phyloP scores from a whole-genome alignment of 2,113 vertebrate species.

The Corythornis madagascariensis region DNA sequence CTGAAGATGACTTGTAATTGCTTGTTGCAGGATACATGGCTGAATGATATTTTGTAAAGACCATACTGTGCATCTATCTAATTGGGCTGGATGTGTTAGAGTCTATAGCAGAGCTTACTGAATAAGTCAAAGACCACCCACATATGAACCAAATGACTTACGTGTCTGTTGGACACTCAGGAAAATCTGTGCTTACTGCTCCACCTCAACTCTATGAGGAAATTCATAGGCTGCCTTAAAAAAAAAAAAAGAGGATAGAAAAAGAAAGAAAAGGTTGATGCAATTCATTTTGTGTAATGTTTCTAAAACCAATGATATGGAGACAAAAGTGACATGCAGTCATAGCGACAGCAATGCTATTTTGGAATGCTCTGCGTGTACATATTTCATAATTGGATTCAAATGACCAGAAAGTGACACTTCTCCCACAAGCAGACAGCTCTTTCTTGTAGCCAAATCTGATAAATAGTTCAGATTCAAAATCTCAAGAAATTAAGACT shows the following conservation, averaged over 20 bases:
- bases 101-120: slow-evolving; percentile 9
- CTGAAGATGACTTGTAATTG: slow-evolving; percentile 52
- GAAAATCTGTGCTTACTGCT: slow-evolving; percentile 33
- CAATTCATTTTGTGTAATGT: neutral
- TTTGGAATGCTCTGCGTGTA: slow-evolving; percentile 24
- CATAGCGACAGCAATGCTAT: neutral
- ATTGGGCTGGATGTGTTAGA: slow-evolving; percentile 40
- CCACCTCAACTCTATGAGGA: slow-evolving; percentile 18
- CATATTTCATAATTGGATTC: slow-evolving; percentile 21
- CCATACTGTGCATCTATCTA: slow-evolving; percentile 18
- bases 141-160: slow-evolving; percentile 53
- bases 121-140: slow-evolving; percentile 68
- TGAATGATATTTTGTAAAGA: slow-evolving; percentile 56
- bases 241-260: neutral
- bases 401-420: slow-evolving; percentile 49
- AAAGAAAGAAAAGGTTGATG: slow-evolving; percentile 35
- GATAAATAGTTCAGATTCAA: neutral
- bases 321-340: slow-evolving; percentile 28
- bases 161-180: slow-evolving; percentile 39
- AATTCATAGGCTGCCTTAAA: neutral
- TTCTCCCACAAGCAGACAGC: slow-evolving; percentile 2
- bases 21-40: slow-evolving; percentile 44
- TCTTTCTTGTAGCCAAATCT: neutral
- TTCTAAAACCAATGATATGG: neutral
- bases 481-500: neutral